These are phyloP conservation scores for Troglohyphantes excavatus DNA, from an alignment of 2,888 invertebrate genomes.

Conservation along the genomic window DNA sequence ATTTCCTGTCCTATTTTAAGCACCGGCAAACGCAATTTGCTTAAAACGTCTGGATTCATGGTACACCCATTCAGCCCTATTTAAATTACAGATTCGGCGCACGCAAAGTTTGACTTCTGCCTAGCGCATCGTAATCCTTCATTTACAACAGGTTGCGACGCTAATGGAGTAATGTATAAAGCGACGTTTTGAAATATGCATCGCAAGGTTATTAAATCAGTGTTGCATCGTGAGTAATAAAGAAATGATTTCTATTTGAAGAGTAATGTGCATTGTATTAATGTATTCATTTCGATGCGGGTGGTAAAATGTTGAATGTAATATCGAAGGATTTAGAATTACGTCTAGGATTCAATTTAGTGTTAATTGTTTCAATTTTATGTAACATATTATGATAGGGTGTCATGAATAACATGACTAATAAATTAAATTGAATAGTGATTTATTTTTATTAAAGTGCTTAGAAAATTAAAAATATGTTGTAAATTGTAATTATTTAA, in stretches of 20 bases:
- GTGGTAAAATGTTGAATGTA: too few species aligned
- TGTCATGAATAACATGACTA: too few species aligned
- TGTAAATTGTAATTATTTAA: too few species aligned
- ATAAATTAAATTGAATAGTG: too few species aligned
- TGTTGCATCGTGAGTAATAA: neutral
- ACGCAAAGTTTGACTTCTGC: slow-evolving; percentile 26
- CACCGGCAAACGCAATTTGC: slow-evolving; percentile 7
- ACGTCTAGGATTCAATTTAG: too few species aligned
- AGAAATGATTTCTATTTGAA: neutral
- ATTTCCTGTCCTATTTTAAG: neutral
- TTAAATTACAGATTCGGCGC: slow-evolving; percentile 41
- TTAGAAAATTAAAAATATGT: too few species aligned
- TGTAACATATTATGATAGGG: too few species aligned
- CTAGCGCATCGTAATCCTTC: neutral
- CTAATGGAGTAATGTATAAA: slow-evolving; percentile 2
- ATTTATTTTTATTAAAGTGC: too few species aligned
- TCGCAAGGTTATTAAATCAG: neutral
- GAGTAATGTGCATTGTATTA: neutral
- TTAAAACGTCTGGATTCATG: slow-evolving; percentile 7
- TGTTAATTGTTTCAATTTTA: too few species aligned
- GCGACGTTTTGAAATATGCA: neutral
- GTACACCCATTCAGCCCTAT: neutral
- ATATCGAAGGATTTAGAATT: too few species aligned
- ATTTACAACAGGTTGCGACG: slow-evolving; percentile 9
- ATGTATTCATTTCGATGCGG: neutral